Evolutionary conservation across 1,140 invertebrate genomes (phyloP).

Genomic region (Orius insidiosus): DNA sequence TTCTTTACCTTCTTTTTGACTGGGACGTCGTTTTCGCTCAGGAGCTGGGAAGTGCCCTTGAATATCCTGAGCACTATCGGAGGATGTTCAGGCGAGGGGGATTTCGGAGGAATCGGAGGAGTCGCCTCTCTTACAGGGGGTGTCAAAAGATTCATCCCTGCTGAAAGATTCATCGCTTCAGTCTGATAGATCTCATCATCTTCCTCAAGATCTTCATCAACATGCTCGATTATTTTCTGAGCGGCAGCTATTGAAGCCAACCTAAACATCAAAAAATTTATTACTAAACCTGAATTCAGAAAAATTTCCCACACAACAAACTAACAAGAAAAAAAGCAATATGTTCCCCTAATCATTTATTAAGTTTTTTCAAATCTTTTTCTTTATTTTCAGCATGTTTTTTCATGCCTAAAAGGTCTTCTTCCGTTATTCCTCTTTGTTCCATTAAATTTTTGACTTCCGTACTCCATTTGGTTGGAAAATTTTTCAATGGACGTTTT

Average conservation of each 20-base stretch:
- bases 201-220: slow-evolving; percentile 16
- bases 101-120: slow-evolving; percentile 19
- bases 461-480: too few relatives aligned
- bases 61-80: slow-evolving; percentile 49
- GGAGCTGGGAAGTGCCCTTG: slow-evolving; percentile 34
- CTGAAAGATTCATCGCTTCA: slow-evolving; percentile 24
- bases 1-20: slow-evolving; percentile 26
- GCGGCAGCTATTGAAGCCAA: slow-evolving; percentile 14
- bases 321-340: too few relatives aligned
- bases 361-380: slow-evolving; percentile 1
- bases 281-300: too few relatives aligned
- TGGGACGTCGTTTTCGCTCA: slow-evolving; percentile 18
- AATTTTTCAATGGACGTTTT: too few relatives aligned
- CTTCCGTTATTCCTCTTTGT: neutral
- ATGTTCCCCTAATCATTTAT: too few relatives aligned
- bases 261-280: slow-evolving; percentile 10
- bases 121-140: slow-evolving; percentile 10
- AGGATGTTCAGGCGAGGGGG: slow-evolving; percentile 37
- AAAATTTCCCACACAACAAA: too few relatives aligned
- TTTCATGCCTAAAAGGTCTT: slow-evolving; percentile 3
- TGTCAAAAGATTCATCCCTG: neutral
- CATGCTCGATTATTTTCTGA: slow-evolving; percentile 11
- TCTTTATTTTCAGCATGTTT: neutral
- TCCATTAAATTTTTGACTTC: too few relatives aligned
- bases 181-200: slow-evolving; percentile 19